These are phyloP conservation scores for Ephialtes manifestator DNA, from an alignment of 2,888 invertebrate genomes.

Conservation along the genomic window DNA sequence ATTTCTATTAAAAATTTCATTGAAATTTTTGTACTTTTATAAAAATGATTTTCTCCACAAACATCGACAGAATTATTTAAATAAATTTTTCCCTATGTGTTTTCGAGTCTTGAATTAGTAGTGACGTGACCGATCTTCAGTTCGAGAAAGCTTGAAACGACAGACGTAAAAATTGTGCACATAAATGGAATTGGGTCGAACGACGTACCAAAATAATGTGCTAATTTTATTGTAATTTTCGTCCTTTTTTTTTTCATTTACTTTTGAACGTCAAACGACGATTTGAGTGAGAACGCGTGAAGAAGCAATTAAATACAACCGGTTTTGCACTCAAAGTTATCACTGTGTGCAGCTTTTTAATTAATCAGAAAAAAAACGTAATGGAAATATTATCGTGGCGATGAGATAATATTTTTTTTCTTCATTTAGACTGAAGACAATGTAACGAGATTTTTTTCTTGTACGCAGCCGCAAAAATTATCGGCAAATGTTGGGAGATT, in stretches of 20 bases:
- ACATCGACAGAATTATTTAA: no score
- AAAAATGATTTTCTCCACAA: no score
- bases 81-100: no score
- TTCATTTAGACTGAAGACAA: background rate
- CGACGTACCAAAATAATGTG: background rate
- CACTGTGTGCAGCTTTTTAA: background rate
- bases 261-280: background rate
- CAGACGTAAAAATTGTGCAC: background rate
- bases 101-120: background rate
- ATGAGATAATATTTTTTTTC: no score
- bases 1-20: no score
- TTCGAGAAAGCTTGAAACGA: background rate
- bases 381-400: no score
- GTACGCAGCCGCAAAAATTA: background rate
- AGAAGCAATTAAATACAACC: background rate
- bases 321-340: background rate
- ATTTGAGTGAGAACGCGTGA: background rate
- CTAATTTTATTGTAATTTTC: slow-evolving; percentile 1
- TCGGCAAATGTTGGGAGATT: background rate
- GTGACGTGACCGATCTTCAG: background rate
- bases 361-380: background rate
- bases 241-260: background rate
- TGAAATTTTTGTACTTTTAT: no score
- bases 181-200: background rate
- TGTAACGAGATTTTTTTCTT: background rate